Conservation (phyloP, 2,888 invertebrate genomes). For the Drosophila algonquin region DNA sequence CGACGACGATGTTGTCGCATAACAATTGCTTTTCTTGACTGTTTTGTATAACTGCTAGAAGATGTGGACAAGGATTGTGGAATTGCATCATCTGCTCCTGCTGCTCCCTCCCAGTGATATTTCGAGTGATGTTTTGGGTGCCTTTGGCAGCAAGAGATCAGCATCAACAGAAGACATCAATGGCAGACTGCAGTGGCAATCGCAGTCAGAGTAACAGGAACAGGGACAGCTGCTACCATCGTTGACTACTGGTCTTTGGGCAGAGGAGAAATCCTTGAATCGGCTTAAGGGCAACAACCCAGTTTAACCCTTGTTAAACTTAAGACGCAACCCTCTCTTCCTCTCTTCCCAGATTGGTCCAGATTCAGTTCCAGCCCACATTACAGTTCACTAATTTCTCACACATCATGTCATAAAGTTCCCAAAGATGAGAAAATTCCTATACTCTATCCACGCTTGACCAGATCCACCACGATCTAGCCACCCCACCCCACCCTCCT, state of each 20-base stretch:
- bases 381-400: conserved; percentile 63
- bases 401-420: conserved; percentile 47
- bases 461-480: conserved; percentile 18
- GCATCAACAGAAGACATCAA: neutral
- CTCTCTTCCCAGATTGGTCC: conserved; percentile 42
- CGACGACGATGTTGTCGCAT: conserved; percentile 28
- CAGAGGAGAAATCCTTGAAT: conserved; percentile 40
- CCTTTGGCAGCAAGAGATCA: conserved; percentile 18
- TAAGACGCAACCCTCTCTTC: conserved; percentile 58
- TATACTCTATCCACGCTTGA: conserved; percentile 36
- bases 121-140: conserved; percentile 66
- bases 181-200: no score
- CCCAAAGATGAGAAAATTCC: conserved; percentile 7
- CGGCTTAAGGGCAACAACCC: conserved; percentile 59
- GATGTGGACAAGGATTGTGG: conserved; percentile 17
- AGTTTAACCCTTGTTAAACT: conserved; percentile 77
- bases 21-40: conserved; percentile 48
- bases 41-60: conserved; percentile 22
- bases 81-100: conserved; percentile 45
- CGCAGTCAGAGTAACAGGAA: neutral
- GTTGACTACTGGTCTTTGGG: conserved; percentile 1
- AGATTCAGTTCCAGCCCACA: conserved; percentile 42
- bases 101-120: conserved; percentile 48
- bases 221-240: conserved; percentile 23
- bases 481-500: neutral